These are phyloP conservation scores for Mirounga angustirostris DNA, from an alignment of 2,113 vertebrate species.

Conservation along the genomic window DNA sequence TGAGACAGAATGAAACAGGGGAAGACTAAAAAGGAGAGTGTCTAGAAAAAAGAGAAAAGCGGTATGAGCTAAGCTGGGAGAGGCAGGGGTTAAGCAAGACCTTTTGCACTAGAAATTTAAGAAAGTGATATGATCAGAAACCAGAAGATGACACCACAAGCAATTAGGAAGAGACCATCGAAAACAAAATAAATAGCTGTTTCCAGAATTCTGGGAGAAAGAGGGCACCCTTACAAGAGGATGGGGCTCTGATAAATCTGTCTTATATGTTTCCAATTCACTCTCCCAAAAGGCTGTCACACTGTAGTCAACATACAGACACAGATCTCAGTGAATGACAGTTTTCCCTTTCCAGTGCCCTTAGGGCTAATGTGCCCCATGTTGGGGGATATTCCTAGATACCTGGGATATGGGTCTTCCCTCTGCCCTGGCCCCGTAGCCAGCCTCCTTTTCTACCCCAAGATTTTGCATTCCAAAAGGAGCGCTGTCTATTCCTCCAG, in stretches of 20 bases:
- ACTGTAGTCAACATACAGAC: background rate
- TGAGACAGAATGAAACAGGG: background rate
- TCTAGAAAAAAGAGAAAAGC: background rate
- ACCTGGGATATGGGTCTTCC: background rate
- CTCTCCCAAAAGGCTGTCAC: background rate
- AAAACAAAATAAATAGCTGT: background rate
- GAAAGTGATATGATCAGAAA: background rate
- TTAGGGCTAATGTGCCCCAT: background rate
- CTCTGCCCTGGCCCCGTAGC: background rate
- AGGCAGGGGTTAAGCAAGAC: background rate
- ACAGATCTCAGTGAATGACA: background rate
- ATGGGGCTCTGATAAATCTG: background rate
- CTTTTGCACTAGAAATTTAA: background rate
- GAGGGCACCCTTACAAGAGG: background rate
- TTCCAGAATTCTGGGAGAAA: background rate
- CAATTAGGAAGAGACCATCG: background rate
- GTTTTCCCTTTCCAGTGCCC: background rate
- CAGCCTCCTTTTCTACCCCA: background rate
- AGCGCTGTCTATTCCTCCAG: constrained; percentile 64
- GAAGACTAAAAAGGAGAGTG: background rate
- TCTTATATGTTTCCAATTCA: background rate
- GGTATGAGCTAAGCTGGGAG: background rate
- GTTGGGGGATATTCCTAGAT: background rate
- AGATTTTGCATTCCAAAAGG: background rate
- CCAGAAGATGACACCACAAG: background rate